Conservation (phyloP, 2,888 invertebrate species). For the Oscheius myriophilus region DNA sequence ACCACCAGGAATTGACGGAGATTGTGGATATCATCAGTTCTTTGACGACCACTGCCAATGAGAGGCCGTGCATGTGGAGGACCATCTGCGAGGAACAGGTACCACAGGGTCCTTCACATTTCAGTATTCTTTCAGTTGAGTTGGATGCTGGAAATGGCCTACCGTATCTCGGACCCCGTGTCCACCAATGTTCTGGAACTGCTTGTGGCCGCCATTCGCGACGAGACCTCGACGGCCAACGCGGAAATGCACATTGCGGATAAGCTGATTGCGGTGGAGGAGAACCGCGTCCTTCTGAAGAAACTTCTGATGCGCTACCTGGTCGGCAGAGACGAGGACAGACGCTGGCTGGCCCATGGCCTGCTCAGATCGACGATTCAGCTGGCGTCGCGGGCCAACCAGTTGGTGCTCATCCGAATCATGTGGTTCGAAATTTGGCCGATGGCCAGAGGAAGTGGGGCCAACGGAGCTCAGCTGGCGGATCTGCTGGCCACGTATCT, state of each 20-base stretch:
- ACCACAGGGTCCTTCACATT: too few relatives aligned
- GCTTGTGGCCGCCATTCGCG: slow-evolving; percentile 41
- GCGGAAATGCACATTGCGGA: slow-evolving; percentile 38
- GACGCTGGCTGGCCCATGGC: slow-evolving; percentile 53
- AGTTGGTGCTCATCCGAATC: slow-evolving; percentile 78
- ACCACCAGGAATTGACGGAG: slow-evolving; percentile 51
- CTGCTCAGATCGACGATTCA: slow-evolving; percentile 53
- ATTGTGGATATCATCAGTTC: slow-evolving; percentile 47
- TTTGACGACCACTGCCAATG: slow-evolving; percentile 34
- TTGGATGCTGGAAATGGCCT: slow-evolving; percentile 46
- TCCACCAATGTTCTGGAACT: slow-evolving; percentile 43
- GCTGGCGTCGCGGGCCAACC: slow-evolving; percentile 47
- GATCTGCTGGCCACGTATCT: slow-evolving; percentile 94
- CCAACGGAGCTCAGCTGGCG: slow-evolving; percentile 94
- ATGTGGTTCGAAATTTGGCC: slow-evolving; percentile 87
- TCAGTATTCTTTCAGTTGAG: slow-evolving; percentile 28
- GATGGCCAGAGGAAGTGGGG: slow-evolving; percentile 86
- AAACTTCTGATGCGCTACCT: slow-evolving; percentile 46
- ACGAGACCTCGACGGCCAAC: slow-evolving; percentile 26
- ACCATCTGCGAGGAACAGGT: slow-evolving; percentile 38
- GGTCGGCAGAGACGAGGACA: slow-evolving; percentile 41
- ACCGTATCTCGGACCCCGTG: slow-evolving; percentile 40
- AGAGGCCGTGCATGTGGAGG: slow-evolving; percentile 43
- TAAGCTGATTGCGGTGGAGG: slow-evolving; percentile 35
- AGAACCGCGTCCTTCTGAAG: slow-evolving; percentile 35